Evolutionary conservation across 2,113 vertebrate genomes (phyloP).

Genomic region (Seriola dumerili): DNA sequence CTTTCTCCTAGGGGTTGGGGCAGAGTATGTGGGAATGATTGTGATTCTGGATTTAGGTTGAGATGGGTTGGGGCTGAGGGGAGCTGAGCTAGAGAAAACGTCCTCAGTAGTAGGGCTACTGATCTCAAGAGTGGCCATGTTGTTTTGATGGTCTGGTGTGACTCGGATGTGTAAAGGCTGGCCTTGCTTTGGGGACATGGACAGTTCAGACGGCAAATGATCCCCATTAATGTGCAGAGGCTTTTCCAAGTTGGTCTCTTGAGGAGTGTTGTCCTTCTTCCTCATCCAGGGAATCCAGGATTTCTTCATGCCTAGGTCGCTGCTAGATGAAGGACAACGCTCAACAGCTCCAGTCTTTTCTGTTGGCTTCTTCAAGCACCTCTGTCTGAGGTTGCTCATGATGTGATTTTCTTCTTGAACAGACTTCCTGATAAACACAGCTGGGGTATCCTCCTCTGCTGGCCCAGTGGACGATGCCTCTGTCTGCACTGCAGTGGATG

Average conservation of each 20-base stretch:
- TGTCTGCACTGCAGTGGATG: slow-evolving; percentile 93
- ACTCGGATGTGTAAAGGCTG: slow-evolving; percentile 95
- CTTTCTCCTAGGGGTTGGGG: slow-evolving; percentile 86
- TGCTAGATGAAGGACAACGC: slow-evolving; percentile 90
- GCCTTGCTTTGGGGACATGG: slow-evolving; percentile 91
- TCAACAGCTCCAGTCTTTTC: slow-evolving; percentile 86
- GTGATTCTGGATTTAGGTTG: slow-evolving; percentile 95
- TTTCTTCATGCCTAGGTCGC: slow-evolving; percentile 91
- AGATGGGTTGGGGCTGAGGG: slow-evolving; percentile 91
- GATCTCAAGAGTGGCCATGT: slow-evolving; percentile 93
- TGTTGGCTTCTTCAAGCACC: slow-evolving; percentile 90
- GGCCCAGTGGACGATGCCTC: slow-evolving; percentile 84
- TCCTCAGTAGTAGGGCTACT: slow-evolving; percentile 90
- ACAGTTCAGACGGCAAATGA: slow-evolving; percentile 85
- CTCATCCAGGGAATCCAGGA: slow-evolving; percentile 98
- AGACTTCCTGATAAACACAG: slow-evolving; percentile 96
- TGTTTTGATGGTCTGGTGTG: slow-evolving; percentile 93
- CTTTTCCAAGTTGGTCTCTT: slow-evolving; percentile 84
- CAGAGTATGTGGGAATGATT: slow-evolving; percentile 92
- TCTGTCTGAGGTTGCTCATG: slow-evolving; percentile 95
- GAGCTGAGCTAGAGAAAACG: slow-evolving; percentile 90
- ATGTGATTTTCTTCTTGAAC: slow-evolving; percentile 98
- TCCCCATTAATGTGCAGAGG: slow-evolving; percentile 79
- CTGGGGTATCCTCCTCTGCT: slow-evolving; percentile 92
- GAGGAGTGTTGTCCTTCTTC: slow-evolving; percentile 88